These are phyloP conservation scores for Gobio gobio DNA, from an alignment of 2,113 vertebrate species.

Conservation along the genomic window DNA sequence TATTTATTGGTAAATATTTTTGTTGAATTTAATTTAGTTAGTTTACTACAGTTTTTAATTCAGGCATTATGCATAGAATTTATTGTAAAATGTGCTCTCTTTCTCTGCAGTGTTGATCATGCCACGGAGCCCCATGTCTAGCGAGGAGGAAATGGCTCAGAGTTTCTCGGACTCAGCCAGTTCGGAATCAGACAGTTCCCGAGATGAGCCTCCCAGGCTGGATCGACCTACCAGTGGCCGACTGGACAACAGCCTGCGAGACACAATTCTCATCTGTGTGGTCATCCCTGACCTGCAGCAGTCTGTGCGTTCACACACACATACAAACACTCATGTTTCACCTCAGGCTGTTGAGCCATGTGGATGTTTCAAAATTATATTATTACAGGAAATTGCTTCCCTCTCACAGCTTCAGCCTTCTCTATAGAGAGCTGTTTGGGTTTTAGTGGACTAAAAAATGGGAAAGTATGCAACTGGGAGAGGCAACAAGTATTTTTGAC, in stretches of 20 bases:
- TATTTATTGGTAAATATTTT: background rate
- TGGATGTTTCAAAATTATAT: slow-evolving; percentile 45
- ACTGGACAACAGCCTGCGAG: slow-evolving; percentile 68
- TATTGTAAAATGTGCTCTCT: background rate
- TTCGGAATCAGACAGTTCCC: slow-evolving; percentile 85
- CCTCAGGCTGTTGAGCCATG: slow-evolving; percentile 38
- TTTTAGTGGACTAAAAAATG: slow-evolving; percentile 16
- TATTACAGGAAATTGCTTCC: slow-evolving; percentile 48
- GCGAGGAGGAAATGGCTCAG: slow-evolving; percentile 90
- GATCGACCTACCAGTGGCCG: slow-evolving; percentile 72
- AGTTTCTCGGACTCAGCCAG: slow-evolving; percentile 85
- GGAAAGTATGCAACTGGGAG: slow-evolving; percentile 1
- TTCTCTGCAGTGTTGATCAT: slow-evolving; percentile 66
- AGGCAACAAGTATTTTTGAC: slow-evolving; percentile 32
- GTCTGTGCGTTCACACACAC: slow-evolving; percentile 75
- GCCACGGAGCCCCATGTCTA: slow-evolving; percentile 87
- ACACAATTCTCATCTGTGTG: slow-evolving; percentile 80
- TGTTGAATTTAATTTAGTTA: background rate
- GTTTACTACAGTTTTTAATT: background rate
- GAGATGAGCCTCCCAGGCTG: slow-evolving; percentile 77
- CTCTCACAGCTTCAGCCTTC: slow-evolving; percentile 14
- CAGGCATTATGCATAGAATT: background rate
- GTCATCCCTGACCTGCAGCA: slow-evolving; percentile 87
- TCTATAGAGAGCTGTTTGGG: slow-evolving; percentile 6
- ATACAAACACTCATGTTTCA: slow-evolving; percentile 14